phyloP scores from a whole-genome alignment of 2,113 vertebrate species.

The Esox niger region DNA sequence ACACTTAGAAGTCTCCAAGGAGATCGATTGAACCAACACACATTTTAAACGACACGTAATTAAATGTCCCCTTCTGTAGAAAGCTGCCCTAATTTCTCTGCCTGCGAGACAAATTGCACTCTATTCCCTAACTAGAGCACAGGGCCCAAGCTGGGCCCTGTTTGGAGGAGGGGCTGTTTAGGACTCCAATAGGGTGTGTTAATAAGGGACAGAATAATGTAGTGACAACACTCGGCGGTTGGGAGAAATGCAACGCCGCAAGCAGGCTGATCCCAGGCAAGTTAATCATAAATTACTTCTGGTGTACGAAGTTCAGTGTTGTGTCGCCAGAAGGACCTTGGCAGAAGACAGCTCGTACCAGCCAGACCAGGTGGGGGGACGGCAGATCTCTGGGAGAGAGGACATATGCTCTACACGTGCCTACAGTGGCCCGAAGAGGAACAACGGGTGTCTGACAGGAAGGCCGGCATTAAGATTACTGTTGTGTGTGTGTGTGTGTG shows the following conservation, averaged over 20 bases:
- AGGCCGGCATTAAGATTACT: slow-evolving; percentile 36
- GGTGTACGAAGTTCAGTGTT: slow-evolving; percentile 58
- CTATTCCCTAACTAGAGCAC: too few relatives aligned
- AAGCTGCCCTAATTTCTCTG: slow-evolving; percentile 38
- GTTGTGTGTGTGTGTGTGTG: slow-evolving; percentile 7
- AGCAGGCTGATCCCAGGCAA: slow-evolving; percentile 44
- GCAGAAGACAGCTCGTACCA: slow-evolving; percentile 54
- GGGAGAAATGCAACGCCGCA: slow-evolving; percentile 50
- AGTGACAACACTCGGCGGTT: slow-evolving; percentile 63
- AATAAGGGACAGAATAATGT: slow-evolving; percentile 56
- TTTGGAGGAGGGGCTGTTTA: too few relatives aligned
- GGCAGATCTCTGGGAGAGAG: slow-evolving; percentile 49
- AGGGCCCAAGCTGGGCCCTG: too few relatives aligned
- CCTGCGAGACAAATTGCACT: too few relatives aligned
- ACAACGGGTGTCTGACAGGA: slow-evolving; percentile 60
- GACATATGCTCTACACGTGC: slow-evolving; percentile 59
- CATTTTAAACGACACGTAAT: slow-evolving; percentile 56
- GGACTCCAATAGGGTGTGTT: slow-evolving; percentile 42
- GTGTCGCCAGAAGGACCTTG: slow-evolving; percentile 48
- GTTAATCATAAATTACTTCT: slow-evolving; percentile 64
- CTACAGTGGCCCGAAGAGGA: slow-evolving; percentile 44
- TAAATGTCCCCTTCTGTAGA: slow-evolving; percentile 56
- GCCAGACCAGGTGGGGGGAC: slow-evolving; percentile 60
- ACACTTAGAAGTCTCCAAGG: slow-evolving; percentile 8
- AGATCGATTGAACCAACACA: slow-evolving; percentile 52